phyloP scores from a whole-genome alignment of 1,140 invertebrate genomes.

The Caenorhabditis tropicalis region DNA sequence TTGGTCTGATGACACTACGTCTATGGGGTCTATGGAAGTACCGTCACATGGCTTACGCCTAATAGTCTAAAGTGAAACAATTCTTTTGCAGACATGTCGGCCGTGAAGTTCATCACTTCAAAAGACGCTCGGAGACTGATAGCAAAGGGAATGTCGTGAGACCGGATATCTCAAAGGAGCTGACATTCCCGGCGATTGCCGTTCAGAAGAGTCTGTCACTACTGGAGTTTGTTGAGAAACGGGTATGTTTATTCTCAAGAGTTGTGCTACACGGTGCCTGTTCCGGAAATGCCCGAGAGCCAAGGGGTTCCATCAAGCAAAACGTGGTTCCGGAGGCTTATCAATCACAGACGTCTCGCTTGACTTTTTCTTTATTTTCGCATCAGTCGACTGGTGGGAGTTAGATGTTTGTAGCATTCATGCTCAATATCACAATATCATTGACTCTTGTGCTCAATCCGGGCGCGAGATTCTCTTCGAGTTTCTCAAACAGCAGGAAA shows the following conservation, averaged over 20 bases:
- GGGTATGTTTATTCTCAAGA: neutral
- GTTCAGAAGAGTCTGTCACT: constrained; percentile 2
- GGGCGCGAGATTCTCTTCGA: too few relatives aligned
- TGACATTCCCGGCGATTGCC: neutral
- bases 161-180: neutral
- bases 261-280: neutral
- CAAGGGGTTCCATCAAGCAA: constrained; percentile 10
- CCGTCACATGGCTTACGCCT: neutral
- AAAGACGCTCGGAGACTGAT: neutral
- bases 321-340: neutral
- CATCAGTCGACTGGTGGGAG: neutral
- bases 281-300: neutral
- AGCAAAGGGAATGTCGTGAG: neutral
- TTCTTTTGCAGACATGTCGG: neutral
- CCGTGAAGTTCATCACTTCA: neutral
- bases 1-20: neutral
- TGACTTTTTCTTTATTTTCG: constrained; percentile 21
- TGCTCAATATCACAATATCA: neutral
- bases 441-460: neutral
- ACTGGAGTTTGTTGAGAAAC: neutral
- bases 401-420: neutral
- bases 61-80: neutral
- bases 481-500: too few relatives aligned
- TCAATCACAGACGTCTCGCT: constrained; percentile 14
- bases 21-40: neutral